Evolutionary conservation across 2,113 vertebrate species (phyloP), one percentile per base, ranked within the genome.

Genomic region (Bubo scandiacus): DNA sequence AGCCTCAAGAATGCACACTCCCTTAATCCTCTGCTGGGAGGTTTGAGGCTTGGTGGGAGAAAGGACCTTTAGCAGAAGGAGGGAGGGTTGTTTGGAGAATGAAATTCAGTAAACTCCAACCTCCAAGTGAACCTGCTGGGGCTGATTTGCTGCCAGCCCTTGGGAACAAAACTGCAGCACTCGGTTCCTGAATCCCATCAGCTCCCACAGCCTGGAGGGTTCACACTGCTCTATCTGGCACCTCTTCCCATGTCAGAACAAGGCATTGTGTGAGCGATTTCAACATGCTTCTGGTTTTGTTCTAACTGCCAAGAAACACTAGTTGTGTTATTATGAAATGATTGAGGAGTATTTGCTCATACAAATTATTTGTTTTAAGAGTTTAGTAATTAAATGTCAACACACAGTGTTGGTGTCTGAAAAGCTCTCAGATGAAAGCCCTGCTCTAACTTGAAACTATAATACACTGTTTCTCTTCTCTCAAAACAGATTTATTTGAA

Each of bases 261-360:
- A 98, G 97, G 96, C 91, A 42, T 94, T 96, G 94, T 97, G 96
- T 96, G 94, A 92, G 92, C 4, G 79, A 96, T 98, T 98, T 98
- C 98, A 95, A 97, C 98, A 98, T 74, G 96, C 95, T 97, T 94
- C 97, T 98, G 96, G 96, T 89, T 87, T 95, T 86, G 95, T 95
- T 95, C 84, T 80, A 34, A 86, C 94, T 98, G 98, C 98, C 98
- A 98, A 97, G 97, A 97, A 98, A 97, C 96, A 97, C 91, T 97
- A 96, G 97, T 98, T 97, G 97, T 78, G 87, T 79, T 94, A 92
- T 98, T 98, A 97, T 68, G 98, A 98, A 98, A 98, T 82, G 84
- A 87, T 94, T 80, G 86, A 87, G 94, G 94, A 97, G 94, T 94
- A 97, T 98, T 98, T 98, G 97, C 96, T 96, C 96, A 97, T 97